phyloP scores from a whole-genome alignment of 2,797 vertebrate genomes.

The Triplophysa bombifrons region DNA sequence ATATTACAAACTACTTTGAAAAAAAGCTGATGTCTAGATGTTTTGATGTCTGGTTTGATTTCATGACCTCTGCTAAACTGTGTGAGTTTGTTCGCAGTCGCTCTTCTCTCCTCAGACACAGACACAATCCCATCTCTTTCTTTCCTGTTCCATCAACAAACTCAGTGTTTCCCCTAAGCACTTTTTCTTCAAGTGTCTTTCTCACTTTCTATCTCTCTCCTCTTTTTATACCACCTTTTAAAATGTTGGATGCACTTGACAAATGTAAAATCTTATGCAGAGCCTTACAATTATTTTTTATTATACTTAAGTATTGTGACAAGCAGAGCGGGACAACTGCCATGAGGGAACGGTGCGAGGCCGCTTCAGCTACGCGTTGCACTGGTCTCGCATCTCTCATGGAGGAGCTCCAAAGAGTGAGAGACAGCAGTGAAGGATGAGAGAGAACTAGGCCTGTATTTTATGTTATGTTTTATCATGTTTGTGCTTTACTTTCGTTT shows the following conservation, averaged over 20 bases:
- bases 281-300: too few species aligned
- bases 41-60: conserved; percentile 41
- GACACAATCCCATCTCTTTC: conserved; percentile 57
- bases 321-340: too few species aligned
- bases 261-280: background rate
- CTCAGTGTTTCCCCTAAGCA: conserved; percentile 51
- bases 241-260: background rate
- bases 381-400: too few species aligned
- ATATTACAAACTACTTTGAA: background rate
- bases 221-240: background rate
- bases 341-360: too few species aligned
- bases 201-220: conserved; percentile 18
- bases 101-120: conserved; percentile 49
- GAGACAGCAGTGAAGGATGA: too few species aligned
- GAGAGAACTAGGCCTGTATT: too few species aligned
- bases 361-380: too few species aligned
- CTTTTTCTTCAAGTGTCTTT: conserved; percentile 19
- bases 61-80: conserved; percentile 31
- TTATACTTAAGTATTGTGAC: background rate
- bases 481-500: too few species aligned
- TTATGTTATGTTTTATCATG: too few species aligned
- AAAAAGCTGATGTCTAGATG: background rate
- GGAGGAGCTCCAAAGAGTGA: too few species aligned
- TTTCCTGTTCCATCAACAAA: conserved; percentile 48
- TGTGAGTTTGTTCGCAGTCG: conserved; percentile 34